Evolutionary conservation across 2,797 vertebrate genomes (phyloP).

Genomic region (Aselliscus stoliczkanus): DNA sequence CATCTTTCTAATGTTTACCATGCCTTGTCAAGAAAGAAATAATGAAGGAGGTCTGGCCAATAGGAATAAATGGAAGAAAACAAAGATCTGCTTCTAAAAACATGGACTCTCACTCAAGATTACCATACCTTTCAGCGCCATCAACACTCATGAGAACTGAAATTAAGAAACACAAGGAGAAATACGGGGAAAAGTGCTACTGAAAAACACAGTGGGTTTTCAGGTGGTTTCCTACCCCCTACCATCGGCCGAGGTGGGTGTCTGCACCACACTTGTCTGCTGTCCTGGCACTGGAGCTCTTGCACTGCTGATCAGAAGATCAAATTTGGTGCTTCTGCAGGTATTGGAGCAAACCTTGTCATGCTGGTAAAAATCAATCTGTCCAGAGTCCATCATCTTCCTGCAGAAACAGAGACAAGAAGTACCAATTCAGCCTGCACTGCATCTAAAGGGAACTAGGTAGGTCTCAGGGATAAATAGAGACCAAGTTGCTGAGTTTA

Average conservation of each 20-base stretch:
- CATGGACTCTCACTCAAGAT: not conserved
- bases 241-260: constrained; percentile 89
- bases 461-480: not conserved
- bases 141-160: not conserved
- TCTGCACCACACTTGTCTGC: constrained; percentile 85
- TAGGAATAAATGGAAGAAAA: not conserved
- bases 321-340: constrained; percentile 95
- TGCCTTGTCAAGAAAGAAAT: not conserved
- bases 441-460: constrained; percentile 23
- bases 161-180: not conserved
- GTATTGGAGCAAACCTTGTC: constrained; percentile 95
- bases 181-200: not conserved
- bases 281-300: constrained; percentile 91
- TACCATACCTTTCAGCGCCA: not conserved
- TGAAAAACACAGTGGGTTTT: not conserved
- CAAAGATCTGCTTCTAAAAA: not conserved
- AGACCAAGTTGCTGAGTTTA: not conserved
- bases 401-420: constrained; percentile 80
- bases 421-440: constrained; percentile 58
- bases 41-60: not conserved
- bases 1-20: not conserved
- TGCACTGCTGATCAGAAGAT: constrained; percentile 93
- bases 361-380: constrained; percentile 96
- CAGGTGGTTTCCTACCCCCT: constrained; percentile 76
- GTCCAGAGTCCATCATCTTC: constrained; percentile 97